These are phyloP conservation scores for Hycleus phaleratus DNA, from an alignment of 1,140 invertebrate genomes.

Conservation along the genomic window DNA sequence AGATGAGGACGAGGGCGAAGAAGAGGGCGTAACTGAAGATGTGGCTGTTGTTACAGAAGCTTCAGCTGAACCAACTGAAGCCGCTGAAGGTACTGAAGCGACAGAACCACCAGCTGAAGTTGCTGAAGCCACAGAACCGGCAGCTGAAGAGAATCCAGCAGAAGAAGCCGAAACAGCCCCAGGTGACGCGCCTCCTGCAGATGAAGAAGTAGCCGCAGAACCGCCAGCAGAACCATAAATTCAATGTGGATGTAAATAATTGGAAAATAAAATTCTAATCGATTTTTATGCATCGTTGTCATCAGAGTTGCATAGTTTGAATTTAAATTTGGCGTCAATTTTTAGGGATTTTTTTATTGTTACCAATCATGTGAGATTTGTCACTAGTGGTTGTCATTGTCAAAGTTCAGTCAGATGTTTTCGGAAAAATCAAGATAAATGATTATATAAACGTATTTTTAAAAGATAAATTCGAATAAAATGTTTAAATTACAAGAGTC, in stretches of 20 bases:
- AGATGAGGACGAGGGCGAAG: too few relatives aligned
- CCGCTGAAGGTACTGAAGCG: neutral
- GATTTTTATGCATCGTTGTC: too few relatives aligned
- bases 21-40: neutral
- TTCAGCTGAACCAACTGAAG: neutral
- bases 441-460: neutral
- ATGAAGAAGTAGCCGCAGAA: neutral
- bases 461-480: neutral
- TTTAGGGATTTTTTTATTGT: constrained; percentile 1
- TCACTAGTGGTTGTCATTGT: constrained; percentile 9
- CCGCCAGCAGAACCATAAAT: too few relatives aligned
- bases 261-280: too few relatives aligned
- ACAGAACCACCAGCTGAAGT: neutral
- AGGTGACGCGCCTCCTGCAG: constrained; percentile 7
- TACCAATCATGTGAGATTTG: constrained; percentile 2
- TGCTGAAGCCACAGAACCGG: constrained; percentile 8
- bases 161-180: constrained; percentile 4
- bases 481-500: neutral
- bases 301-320: neutral
- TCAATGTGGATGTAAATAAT: too few relatives aligned
- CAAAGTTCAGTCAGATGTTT: constrained; percentile 3
- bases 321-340: neutral
- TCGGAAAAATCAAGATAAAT: neutral
- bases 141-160: constrained; percentile 9
- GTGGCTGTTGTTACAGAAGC: neutral